Conservation (phyloP, 2,113 vertebrate species). For the Syngnathus typhle region DNA sequence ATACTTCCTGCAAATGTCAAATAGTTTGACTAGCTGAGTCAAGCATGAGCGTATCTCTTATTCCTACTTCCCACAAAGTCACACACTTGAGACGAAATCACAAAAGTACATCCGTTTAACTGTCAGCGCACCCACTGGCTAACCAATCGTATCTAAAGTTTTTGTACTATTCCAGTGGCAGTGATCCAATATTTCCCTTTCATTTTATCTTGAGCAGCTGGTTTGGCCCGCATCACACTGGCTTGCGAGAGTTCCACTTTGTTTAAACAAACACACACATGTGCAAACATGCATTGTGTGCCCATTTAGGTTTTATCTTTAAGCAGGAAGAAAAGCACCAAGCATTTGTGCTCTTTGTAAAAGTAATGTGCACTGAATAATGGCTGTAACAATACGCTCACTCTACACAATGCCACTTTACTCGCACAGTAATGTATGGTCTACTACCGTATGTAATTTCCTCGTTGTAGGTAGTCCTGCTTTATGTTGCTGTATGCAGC, state of each 20-base stretch:
- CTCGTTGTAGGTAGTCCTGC: no score
- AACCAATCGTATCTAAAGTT: no score
- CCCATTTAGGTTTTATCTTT: conserved; percentile 4
- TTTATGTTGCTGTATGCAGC: no score
- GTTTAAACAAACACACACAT: conserved; percentile 22
- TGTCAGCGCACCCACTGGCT: background rate
- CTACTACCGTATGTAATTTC: no score
- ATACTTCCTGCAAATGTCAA: conserved; percentile 1
- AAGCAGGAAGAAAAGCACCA: conserved; percentile 10
- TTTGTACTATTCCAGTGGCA: no score
- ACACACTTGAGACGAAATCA: no score
- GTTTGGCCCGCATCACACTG: conserved; percentile 13
- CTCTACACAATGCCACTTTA: no score
- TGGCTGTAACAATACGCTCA: no score
- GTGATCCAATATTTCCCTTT: no score
- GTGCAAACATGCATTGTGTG: conserved; percentile 33
- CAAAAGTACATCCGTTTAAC: background rate
- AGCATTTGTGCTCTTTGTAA: background rate
- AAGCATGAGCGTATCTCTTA: conserved; percentile 15
- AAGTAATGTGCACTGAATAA: no score
- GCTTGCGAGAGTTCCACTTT: background rate
- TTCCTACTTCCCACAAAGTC: background rate
- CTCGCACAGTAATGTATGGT: no score
- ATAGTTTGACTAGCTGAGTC: conserved; percentile 20
- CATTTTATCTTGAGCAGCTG: conserved; percentile 5